These are phyloP conservation scores for Catajapyx aquilonaris DNA, from an alignment of 1,140 invertebrate genomes.

Conservation along the genomic window DNA sequence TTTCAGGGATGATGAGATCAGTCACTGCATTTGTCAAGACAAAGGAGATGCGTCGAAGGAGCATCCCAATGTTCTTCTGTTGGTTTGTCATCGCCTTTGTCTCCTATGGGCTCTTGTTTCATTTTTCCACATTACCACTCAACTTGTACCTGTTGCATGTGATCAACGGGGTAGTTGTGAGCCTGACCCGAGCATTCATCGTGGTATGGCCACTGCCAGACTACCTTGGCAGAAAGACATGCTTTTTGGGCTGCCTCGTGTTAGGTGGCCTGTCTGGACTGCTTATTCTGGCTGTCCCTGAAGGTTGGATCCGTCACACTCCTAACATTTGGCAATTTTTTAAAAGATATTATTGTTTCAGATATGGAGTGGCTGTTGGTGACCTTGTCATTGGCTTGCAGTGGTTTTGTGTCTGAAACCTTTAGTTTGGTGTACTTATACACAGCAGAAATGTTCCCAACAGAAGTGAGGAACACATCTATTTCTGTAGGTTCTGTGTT, in stretches of 20 bases:
- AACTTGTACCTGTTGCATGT: neutral
- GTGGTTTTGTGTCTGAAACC: no score
- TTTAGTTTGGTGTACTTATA: no score
- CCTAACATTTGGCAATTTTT: no score
- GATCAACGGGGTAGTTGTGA: neutral
- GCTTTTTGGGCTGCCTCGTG: neutral
- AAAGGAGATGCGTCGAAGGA: neutral
- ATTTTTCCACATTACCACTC: neutral
- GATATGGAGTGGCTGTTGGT: no score
- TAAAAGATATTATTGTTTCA: no score
- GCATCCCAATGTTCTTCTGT: neutral
- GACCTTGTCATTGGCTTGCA: no score
- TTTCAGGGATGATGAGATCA: no score
- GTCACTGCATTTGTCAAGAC: neutral
- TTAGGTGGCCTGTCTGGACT: neutral
- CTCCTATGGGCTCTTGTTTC: neutral
- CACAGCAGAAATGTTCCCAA: no score
- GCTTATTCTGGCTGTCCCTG: neutral
- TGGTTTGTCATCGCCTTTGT: neutral
- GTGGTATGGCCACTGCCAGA: neutral
- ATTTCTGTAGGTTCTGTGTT: no score
- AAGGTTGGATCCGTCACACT: neutral
- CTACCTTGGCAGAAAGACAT: neutral
- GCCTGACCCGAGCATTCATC: neutral
- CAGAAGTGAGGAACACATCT: no score